Evolutionary conservation across 2,888 invertebrate genomes (phyloP).

Genomic region (Diaphora mendica): DNA sequence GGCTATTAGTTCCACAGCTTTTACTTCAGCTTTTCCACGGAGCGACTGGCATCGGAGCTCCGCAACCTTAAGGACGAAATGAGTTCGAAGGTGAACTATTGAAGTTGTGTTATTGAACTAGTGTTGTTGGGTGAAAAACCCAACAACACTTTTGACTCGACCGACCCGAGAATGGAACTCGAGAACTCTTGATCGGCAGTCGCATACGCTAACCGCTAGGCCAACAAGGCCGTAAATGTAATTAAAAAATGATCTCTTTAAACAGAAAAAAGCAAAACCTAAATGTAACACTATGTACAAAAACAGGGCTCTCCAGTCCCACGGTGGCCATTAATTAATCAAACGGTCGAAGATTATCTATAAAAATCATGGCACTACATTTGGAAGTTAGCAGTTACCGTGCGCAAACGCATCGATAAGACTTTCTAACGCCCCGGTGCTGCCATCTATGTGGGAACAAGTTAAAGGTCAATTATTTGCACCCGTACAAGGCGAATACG

Average conservation of each 20-base stretch:
- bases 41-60: too few relatives aligned
- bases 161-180: too few relatives aligned
- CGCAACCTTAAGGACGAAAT: too few relatives aligned
- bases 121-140: too few relatives aligned
- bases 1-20: too few relatives aligned
- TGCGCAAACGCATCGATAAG: slow-evolving; percentile 60
- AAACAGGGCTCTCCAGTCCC: slow-evolving; percentile 19
- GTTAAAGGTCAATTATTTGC: slow-evolving; percentile 75
- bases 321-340: slow-evolving; percentile 67
- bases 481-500: slow-evolving; percentile 61
- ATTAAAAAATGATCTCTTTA: not conserved
- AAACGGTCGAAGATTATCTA: slow-evolving; percentile 66
- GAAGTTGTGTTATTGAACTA: too few relatives aligned
- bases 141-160: too few relatives aligned
- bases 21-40: too few relatives aligned
- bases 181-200: too few relatives aligned
- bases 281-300: slow-evolving; percentile 32
- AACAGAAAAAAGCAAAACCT: not conserved
- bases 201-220: too few relatives aligned
- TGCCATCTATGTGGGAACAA: slow-evolving; percentile 73
- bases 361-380: slow-evolving; percentile 75
- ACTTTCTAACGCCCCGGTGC: slow-evolving; percentile 75
- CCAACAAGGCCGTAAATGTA: too few relatives aligned
- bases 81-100: too few relatives aligned
- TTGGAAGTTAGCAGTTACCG: slow-evolving; percentile 54